A percentile compares a stretch with the other conserved stretches of the same genome.
phyloP scores from a whole-genome alignment of 2,113 vertebrate species.

The Antidorcas marsupialis region DNA sequence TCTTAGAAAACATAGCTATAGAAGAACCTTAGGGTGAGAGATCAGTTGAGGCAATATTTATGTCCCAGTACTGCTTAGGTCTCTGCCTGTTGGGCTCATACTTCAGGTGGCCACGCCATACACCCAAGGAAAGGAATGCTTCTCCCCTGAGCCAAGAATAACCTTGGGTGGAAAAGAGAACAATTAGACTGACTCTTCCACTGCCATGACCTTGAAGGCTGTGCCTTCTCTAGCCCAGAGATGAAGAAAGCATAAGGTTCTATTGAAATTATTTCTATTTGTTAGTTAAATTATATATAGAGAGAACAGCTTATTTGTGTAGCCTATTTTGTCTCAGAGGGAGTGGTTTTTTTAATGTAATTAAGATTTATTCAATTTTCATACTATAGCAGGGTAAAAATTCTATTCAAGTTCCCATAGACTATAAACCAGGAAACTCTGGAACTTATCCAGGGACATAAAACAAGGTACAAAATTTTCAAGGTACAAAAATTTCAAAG shows the following conservation, averaged over 20 bases:
- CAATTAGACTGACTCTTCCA: not conserved
- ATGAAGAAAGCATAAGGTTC: not conserved
- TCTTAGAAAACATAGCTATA: not conserved
- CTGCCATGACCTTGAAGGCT: not conserved
- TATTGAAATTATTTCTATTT: conserved; percentile 13
- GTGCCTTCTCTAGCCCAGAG: not conserved
- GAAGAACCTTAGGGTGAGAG: not conserved
- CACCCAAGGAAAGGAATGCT: not conserved
- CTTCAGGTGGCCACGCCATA: not conserved
- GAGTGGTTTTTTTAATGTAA: not conserved
- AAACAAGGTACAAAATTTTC: not conserved
- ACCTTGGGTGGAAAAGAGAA: not conserved
- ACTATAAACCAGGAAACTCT: not conserved
- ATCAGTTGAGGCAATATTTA: not conserved
- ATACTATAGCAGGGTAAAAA: not conserved
- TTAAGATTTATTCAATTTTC: not conserved
- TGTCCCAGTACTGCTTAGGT: not conserved
- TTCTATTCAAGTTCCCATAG: not conserved
- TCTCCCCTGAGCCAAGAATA: conserved; percentile 34
- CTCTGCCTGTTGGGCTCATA: not conserved
- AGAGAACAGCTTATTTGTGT: not conserved
- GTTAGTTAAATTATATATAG: conserved; percentile 27
- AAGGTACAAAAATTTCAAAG: not conserved
- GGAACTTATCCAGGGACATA: not conserved
- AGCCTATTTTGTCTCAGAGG: not conserved